A percentile compares a stretch with the other conserved stretches of the same genome.
Evolutionary conservation across 1,140 invertebrate genomes (phyloP).

Genomic region (Diuraphis noxia): DNA sequence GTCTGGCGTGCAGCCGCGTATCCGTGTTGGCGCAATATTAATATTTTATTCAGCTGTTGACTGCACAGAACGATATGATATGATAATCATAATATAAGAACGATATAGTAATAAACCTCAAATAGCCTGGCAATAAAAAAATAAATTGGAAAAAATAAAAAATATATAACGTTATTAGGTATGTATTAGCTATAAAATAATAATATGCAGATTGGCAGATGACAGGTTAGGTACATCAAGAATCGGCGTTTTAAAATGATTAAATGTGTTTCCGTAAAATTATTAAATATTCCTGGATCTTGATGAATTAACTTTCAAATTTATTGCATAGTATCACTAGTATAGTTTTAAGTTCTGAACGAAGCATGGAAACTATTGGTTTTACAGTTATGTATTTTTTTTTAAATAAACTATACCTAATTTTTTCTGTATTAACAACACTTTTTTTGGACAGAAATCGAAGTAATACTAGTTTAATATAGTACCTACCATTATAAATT

Average conservation of each 20-base stretch:
- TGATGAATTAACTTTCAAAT: no score
- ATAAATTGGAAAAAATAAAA: neutral
- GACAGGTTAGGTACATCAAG: no score
- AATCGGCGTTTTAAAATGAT: neutral
- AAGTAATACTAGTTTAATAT: neutral
- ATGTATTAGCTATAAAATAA: neutral
- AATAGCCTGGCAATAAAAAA: neutral
- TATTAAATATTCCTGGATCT: neutral
- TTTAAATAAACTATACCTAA: no score
- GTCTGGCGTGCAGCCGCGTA: neutral
- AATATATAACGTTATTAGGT: neutral
- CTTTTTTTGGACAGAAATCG: neutral
- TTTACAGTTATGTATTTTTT: no score
- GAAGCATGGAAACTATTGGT: neutral
- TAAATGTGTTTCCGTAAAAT: neutral
- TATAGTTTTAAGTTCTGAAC: neutral
- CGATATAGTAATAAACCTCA: neutral
- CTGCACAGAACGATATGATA: neutral
- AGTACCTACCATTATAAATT: neutral
- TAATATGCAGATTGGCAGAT: neutral
- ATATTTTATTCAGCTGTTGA: constrained; percentile 4
- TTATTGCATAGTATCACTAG: no score
- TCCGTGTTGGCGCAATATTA: neutral
- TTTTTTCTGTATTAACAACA: neutral
- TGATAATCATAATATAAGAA: neutral